phyloP scores from a whole-genome alignment of 1,140 invertebrate genomes.

The Oncopodura yosiiana region DNA sequence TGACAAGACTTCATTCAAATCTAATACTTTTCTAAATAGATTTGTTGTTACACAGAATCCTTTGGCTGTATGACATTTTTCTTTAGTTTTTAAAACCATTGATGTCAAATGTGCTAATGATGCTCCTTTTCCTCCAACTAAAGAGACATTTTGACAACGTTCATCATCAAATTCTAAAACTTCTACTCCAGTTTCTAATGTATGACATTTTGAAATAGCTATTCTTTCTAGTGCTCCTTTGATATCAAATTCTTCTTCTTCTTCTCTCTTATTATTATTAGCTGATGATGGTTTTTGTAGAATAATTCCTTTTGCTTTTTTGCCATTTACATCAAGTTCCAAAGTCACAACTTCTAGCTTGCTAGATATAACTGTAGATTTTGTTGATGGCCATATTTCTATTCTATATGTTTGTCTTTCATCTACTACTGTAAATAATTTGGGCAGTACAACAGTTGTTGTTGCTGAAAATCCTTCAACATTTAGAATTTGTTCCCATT shows the following conservation, averaged over 20 bases:
- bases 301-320: slow-evolving; percentile 16
- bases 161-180: slow-evolving; percentile 12
- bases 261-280: too few species aligned
- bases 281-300: too few species aligned
- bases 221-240: background rate
- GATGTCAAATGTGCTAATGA: slow-evolving; percentile 54
- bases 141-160: slow-evolving; percentile 43
- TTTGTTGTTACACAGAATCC: slow-evolving; percentile 52
- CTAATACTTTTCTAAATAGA: slow-evolving; percentile 40
- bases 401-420: slow-evolving; percentile 7
- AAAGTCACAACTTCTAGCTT: slow-evolving; percentile 12
- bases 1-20: slow-evolving; percentile 17
- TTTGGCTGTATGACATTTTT: slow-evolving; percentile 42
- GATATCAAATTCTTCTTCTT: too few species aligned
- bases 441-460: slow-evolving; percentile 2
- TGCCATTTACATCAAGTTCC: slow-evolving; percentile 22
- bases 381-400: slow-evolving; percentile 27
- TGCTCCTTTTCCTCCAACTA: slow-evolving; percentile 63
- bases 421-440: slow-evolving; percentile 16
- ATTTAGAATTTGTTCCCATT: background rate
- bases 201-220: background rate
- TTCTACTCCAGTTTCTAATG: background rate
- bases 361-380: background rate
- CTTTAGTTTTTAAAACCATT: too few species aligned
- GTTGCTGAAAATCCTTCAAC: slow-evolving; percentile 4